These are phyloP conservation scores for Wasmannia auropunctata DNA, from an alignment of 1,140 invertebrate species.

Conservation along the genomic window DNA sequence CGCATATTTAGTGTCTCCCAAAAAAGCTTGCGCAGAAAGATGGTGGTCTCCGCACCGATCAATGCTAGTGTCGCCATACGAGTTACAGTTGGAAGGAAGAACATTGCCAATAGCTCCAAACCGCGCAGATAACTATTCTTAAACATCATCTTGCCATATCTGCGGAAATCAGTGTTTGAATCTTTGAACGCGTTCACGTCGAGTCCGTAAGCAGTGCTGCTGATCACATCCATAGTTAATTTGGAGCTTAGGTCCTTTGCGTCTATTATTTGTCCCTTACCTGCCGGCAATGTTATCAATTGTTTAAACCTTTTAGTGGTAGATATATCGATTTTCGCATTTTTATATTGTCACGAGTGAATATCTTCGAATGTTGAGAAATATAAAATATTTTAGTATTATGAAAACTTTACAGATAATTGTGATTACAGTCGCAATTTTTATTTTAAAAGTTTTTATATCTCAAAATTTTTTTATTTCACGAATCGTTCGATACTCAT, in stretches of 20 bases:
- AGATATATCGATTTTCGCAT: neutral
- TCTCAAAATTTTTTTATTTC: neutral
- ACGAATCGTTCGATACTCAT: neutral
- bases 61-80: conserved; percentile 72
- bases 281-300: conserved; percentile 40
- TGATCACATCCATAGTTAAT: conserved; percentile 88
- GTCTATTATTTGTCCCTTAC: conserved; percentile 70
- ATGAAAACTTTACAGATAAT: neutral
- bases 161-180: conserved; percentile 76
- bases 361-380: neutral
- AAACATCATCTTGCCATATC: conserved; percentile 74
- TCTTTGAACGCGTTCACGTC: conserved; percentile 86
- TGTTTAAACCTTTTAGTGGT: neutral
- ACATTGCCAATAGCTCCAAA: conserved; percentile 77
- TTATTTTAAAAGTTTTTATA: neutral
- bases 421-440: neutral
- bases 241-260: conserved; percentile 82
- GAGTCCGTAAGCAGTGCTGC: conserved; percentile 87
- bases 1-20: conserved; percentile 78
- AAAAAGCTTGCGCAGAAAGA: conserved; percentile 79
- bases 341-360: neutral
- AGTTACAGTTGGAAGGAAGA: conserved; percentile 78
- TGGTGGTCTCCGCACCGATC: conserved; percentile 65
- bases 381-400: neutral
- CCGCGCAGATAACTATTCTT: conserved; percentile 60